phyloP scores from a whole-genome alignment of 53 echinoderm and acorn worm genomes.

The Antedon mediterranea region DNA sequence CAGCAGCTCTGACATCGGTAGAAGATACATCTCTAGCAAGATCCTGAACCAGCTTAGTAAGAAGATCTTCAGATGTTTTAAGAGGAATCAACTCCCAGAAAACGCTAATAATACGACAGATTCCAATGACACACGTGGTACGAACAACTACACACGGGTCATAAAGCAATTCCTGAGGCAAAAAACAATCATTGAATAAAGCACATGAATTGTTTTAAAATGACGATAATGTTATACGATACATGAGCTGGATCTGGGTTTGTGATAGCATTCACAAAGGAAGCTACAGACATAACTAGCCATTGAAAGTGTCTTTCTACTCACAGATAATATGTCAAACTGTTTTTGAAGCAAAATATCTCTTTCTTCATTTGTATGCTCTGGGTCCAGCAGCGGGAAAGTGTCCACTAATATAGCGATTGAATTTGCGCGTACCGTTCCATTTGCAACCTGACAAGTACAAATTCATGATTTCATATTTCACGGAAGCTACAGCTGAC shows the following conservation, averaged over 20 bases:
- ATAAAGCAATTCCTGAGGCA: constrained; percentile 48
- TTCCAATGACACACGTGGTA: constrained; percentile 67
- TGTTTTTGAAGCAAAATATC: constrained; percentile 83
- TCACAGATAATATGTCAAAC: constrained; percentile 74
- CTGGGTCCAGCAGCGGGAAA: constrained; percentile 84
- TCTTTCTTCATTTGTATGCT: constrained; percentile 50
- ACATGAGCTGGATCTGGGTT: no score
- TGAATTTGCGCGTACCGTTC: constrained; percentile 74
- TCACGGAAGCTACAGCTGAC: no score
- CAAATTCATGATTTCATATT: no score
- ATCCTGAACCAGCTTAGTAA: constrained; percentile 67
- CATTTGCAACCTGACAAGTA: constrained; percentile 73
- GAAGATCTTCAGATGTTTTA: constrained; percentile 53
- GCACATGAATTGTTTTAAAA: background rate
- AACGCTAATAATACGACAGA: constrained; percentile 59
- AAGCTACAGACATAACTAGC: no score
- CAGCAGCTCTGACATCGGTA: constrained; percentile 63
- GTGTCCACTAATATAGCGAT: constrained; percentile 72
- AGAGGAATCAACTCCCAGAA: constrained; percentile 91
- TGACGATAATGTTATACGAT: no score
- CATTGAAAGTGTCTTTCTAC: no score
- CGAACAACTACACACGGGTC: constrained; percentile 81
- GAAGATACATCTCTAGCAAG: constrained; percentile 67
- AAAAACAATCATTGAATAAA: background rate
- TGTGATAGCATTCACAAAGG: no score